Evolutionary conservation across 2,888 invertebrate genomes (phyloP), one percentile per base, ranked within the genome.

Genomic region (Petrophora chlorosata): DNA sequence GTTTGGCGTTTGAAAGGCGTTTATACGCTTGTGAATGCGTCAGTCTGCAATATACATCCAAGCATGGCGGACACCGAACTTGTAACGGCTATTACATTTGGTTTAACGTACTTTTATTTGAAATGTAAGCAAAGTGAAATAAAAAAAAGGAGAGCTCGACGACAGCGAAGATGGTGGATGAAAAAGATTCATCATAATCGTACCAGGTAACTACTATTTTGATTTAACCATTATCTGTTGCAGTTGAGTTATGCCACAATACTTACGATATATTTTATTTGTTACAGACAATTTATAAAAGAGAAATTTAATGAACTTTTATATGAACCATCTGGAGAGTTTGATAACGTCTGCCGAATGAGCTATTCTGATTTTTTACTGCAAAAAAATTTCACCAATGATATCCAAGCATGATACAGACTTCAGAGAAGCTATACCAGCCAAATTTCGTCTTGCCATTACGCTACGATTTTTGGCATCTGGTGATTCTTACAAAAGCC

Each of bases 391-490:
- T 61, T 55, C 61, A 52, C 67, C 64, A 4, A 57, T 67, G 14
- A 68, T 72, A 39, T 58, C 61, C 5, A 69, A 69, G 55, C 56
- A 69, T 43, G 65, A 70, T 52, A 70, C 68, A 30, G 51, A 62
- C 43, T 57, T 63, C 35, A 43, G 43, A 35, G 43, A 43, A 35
- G 36, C 43, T 44, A 44, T 70, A 43, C 59, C 67, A 34, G 61
- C 64, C 1, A 63, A 67, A 63, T 56, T 51, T 47, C 67, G 71
- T 45, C 53, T 73, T 35, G 47, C 46, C 5, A 59, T 74, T 3
- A 69, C 72, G 13, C 39, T 74, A 59, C 46, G 70, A 53, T 72
- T 59, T 52, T 44, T 72, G 25, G 63, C 62, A 38, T 40, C 60
- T 56, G 61, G 63, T 19, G 59, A 65, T 34, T 41, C 38, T 17